These are phyloP conservation scores for Incurvaria masculella DNA, from an alignment of 2,888 invertebrate genomes.

Conservation along the genomic window DNA sequence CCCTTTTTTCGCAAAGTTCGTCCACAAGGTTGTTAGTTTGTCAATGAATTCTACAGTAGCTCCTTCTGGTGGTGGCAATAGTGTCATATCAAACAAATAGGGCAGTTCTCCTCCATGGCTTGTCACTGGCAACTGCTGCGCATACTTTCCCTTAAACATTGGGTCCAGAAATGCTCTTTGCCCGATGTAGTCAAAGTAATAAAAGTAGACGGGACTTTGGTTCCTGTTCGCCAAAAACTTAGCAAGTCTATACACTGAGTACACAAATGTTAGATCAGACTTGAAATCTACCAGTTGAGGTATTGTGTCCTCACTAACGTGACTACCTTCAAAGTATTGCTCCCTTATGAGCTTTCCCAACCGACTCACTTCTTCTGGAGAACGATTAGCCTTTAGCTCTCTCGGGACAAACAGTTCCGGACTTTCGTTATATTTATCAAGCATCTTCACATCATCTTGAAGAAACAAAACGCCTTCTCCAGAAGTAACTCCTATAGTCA, in stretches of 20 bases:
- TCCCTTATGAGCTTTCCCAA: conserved; percentile 19
- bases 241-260: conserved; percentile 24
- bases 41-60: conserved; percentile 3
- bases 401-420: conserved; percentile 21
- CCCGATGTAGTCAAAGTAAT: conserved; percentile 29
- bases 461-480: conserved; percentile 22
- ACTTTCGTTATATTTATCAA: conserved; percentile 20
- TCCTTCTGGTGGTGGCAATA: background rate
- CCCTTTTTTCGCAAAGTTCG: conserved; percentile 42
- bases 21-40: conserved; percentile 34
- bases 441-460: conserved; percentile 16
- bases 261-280: conserved; percentile 22
- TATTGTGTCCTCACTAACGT: conserved; percentile 16
- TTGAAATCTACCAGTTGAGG: conserved; percentile 19
- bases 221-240: conserved; percentile 22
- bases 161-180: conserved; percentile 31
- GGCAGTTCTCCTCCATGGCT: conserved; percentile 38
- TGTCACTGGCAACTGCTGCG: conserved; percentile 16
- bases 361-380: conserved; percentile 14
- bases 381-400: conserved; percentile 17
- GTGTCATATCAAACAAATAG: conserved; percentile 29
- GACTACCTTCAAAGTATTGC: conserved; percentile 20
- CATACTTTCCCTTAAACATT: background rate
- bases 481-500: conserved; percentile 25
- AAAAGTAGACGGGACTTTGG: conserved; percentile 25